These are phyloP conservation scores for Tinamus major DNA, from an alignment of 2,797 vertebrate genomes.

Conservation along the genomic window DNA sequence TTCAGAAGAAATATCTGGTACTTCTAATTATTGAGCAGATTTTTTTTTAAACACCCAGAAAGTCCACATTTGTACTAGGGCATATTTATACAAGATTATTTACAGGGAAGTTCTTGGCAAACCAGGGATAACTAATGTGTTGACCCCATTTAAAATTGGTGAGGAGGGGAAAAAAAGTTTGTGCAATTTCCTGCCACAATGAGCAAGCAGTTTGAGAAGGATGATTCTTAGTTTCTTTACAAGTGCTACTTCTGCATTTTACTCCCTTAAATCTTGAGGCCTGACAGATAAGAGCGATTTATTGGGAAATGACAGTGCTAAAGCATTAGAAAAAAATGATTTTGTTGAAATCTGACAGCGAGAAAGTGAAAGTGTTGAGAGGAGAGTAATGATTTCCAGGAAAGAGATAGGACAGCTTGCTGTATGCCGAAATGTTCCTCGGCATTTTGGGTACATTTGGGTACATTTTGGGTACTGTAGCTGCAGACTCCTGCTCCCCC, in stretches of 20 bases:
- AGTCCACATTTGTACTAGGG: fast-evolving
- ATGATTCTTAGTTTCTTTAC: background rate
- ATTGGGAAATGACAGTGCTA: background rate
- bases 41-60: background rate
- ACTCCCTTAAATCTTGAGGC: fast-evolving
- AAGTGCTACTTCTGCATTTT: background rate
- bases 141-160: background rate
- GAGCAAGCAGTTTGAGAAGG: background rate
- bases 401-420: background rate
- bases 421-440: background rate
- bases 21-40: background rate
- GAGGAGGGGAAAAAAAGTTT: background rate
- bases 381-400: no score
- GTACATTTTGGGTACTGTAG: background rate
- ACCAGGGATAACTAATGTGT: fast-evolving
- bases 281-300: background rate
- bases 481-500: background rate
- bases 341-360: fast-evolving
- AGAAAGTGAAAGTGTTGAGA: background rate
- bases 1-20: background rate
- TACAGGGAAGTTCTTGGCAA: fast-evolving
- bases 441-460: background rate
- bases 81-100: fast-evolving
- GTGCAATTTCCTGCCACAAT: background rate
- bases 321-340: background rate